Evolutionary conservation across 2,888 invertebrate species (phyloP), one percentile per base, ranked within the genome.

Genomic region (Bugula neritina): DNA sequence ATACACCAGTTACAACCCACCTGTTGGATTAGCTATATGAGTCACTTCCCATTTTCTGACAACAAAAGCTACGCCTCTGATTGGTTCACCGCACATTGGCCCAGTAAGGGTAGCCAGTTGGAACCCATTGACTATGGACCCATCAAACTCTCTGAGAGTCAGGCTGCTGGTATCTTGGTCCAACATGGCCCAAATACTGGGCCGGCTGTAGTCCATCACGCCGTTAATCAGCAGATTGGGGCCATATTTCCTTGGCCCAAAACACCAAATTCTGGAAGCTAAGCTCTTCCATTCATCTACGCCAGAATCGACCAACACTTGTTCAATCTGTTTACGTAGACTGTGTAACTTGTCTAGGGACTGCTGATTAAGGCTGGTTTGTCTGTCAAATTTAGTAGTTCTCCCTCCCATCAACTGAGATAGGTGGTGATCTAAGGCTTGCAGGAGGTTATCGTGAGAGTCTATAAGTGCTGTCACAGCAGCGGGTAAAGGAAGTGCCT

Each of bases 61-160:
- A 72, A 92, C 87, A 85, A 97, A 95, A 73, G 80, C 80, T 0
- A 97, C 94, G 0, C 97, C 97, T 86, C 91, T 91, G 90, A 99
- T 90, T 0, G 96, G 95, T 81, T 99, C 99, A 79, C 96, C 95
- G 85, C 98, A 99, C 63, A 99, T 84, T 0, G 98, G 98, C 0
- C 99, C 99, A 57, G 93, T 90, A 72, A 91, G 84, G 34, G 93
- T 89, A 3, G 92, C 92, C 84, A 94, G 84, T 75, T 84, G 83
- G 75, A 85, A 85, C 2, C 84, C 85, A 75, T 78, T 79, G 2
- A 83, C 74, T 72, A 84, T 77, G 73, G 81, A 79, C 80, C 90
- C 90, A 79, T 92, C 92, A 81, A 83, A 85, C 17, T 78, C 78
- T 57, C 80, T 74, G 34, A 79, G 57, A 27, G 70, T 72, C n/a